Conservation (phyloP, 2,797 vertebrate genomes). For the Tokudaia muenninki region DNA sequence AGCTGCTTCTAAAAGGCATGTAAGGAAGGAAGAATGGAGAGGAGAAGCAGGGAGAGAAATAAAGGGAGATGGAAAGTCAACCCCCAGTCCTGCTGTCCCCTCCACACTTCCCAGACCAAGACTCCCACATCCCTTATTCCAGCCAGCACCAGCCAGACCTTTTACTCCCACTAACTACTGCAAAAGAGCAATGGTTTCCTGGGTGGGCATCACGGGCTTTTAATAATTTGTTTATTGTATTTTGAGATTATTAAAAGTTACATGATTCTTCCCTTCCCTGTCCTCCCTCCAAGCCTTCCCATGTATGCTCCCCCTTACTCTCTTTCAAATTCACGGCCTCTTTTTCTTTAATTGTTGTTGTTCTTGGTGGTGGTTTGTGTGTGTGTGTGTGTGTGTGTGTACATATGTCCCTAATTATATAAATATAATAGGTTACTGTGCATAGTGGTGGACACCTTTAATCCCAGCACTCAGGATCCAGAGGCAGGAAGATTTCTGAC, state of each 20-base stretch:
- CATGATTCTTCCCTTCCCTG: no score
- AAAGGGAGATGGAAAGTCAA: background rate
- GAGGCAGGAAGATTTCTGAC: background rate
- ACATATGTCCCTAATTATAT: background rate
- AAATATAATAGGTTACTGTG: background rate
- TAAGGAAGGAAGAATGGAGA: background rate
- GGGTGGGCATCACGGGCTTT: slow-evolving; percentile 43
- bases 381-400: background rate
- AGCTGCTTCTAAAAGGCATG: background rate
- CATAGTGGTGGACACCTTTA: background rate
- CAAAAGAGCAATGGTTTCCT: background rate
- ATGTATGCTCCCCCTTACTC: background rate
- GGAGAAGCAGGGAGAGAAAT: background rate
- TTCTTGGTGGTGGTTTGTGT: background rate
- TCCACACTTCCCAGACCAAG: background rate
- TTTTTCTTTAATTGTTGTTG: background rate
- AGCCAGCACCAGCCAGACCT: background rate
- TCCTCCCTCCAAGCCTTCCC: background rate
- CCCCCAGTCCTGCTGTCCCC: background rate
- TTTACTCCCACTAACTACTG: background rate
- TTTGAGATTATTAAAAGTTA: background rate
- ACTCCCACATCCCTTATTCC: background rate
- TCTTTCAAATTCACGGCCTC: background rate
- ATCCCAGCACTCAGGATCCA: background rate
- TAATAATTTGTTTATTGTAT: slow-evolving; percentile 45